Percentiles rank a stretch among this genome's conserved stretches.
These are phyloP conservation scores for Lasioglossum calceatum DNA, from an alignment of 2,888 invertebrate species.

Conservation along the genomic window DNA sequence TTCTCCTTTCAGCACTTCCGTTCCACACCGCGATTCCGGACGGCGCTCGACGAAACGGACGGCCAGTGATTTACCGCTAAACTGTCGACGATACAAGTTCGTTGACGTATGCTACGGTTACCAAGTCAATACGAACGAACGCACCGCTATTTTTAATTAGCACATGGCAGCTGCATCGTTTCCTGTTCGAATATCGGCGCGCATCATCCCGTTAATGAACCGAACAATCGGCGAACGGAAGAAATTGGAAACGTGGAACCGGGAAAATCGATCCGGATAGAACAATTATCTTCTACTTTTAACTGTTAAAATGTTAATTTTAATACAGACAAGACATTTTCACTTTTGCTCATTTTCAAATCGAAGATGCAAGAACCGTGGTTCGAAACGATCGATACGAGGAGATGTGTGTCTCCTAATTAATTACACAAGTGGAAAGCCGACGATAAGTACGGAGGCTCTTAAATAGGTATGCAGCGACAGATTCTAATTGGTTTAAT, in stretches of 20 bases:
- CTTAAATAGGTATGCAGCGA: background rate
- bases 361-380: background rate
- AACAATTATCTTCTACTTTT: too few species aligned
- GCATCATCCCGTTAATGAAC: background rate
- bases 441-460: background rate
- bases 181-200: background rate
- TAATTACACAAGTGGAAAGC: background rate
- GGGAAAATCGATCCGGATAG: background rate
- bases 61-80: conserved; percentile 54
- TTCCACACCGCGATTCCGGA: conserved; percentile 27
- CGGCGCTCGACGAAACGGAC: conserved; percentile 20
- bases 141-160: conserved; percentile 37
- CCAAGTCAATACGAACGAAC: conserved; percentile 23
- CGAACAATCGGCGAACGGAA: background rate
- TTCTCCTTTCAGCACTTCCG: conserved; percentile 35
- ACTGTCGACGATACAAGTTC: conserved; percentile 46
- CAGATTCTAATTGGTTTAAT: conserved; percentile 34
- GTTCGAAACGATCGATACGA: background rate
- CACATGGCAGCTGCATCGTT: conserved; percentile 3
- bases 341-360: background rate
- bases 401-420: too few species aligned
- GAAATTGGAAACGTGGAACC: background rate
- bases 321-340: background rate
- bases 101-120: conserved; percentile 33
- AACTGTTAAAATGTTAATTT: too few species aligned